phyloP scores from a whole-genome alignment of 2,797 vertebrate genomes.

The Kryptopterus vitreolus region DNA sequence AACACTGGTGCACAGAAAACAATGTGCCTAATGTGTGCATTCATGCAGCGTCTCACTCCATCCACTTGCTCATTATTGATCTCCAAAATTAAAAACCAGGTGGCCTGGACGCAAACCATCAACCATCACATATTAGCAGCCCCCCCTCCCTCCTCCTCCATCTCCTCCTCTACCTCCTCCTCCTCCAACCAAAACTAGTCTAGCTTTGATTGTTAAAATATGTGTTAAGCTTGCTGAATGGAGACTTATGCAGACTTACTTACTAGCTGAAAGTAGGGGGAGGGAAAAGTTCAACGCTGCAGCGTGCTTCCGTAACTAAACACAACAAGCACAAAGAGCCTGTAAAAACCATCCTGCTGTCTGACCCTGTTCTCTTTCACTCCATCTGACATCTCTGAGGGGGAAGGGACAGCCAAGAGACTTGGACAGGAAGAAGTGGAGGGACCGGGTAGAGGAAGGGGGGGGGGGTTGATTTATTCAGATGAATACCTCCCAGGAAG shows the following conservation, averaged over 20 bases:
- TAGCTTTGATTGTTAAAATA: conserved; percentile 40
- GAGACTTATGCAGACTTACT: conserved; percentile 13
- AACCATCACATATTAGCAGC: too few relatives aligned
- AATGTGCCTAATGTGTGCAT: conserved; percentile 56
- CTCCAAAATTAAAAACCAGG: conserved; percentile 65
- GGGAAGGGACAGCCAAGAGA: conserved; percentile 40
- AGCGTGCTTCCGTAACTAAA: conserved; percentile 43
- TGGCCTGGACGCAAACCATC: conserved; percentile 53
- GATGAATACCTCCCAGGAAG: conserved; percentile 29
- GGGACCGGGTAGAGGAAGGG: conserved; percentile 8
- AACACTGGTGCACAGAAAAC: conserved; percentile 51
- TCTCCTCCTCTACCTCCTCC: too few relatives aligned
- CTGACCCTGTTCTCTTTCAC: conserved; percentile 50
- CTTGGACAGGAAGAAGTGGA: conserved; percentile 15
- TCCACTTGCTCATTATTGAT: conserved; percentile 70
- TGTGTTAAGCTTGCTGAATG: too few relatives aligned
- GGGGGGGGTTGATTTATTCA: conserved; percentile 44
- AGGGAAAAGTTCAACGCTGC: conserved; percentile 44
- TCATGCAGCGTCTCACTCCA: conserved; percentile 54
- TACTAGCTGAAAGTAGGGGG: conserved; percentile 58
- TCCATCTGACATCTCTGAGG: conserved; percentile 39
- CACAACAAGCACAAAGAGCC: conserved; percentile 64
- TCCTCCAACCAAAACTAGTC: conserved; percentile 29
- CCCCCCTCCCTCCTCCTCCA: too few relatives aligned
- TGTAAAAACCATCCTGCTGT: conserved; percentile 54